Conservation (phyloP, 2,888 invertebrate genomes). For the Ptychoptera albimana region DNA sequence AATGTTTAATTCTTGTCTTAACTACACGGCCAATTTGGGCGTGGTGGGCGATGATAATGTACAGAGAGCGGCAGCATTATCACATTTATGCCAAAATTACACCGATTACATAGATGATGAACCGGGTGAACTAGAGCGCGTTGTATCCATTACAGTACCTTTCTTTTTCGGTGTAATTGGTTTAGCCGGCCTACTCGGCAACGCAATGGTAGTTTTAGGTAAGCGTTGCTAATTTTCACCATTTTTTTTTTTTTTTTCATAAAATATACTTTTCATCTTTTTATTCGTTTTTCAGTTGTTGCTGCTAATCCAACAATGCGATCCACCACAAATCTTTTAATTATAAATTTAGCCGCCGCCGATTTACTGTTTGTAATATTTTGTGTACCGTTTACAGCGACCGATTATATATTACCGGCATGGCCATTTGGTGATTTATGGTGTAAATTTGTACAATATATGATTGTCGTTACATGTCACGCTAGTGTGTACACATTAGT, state of each 20-base stretch:
- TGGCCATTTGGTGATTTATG: constrained; percentile 86
- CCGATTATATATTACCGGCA: constrained; percentile 69
- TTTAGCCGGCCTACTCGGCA: constrained; percentile 76
- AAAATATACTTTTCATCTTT: not conserved
- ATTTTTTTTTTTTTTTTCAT: not conserved
- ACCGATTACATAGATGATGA: constrained; percentile 26
- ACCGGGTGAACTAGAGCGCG: constrained; percentile 40
- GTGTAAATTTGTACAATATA: constrained; percentile 70
- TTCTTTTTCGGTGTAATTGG: constrained; percentile 75
- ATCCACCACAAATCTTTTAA: constrained; percentile 81
- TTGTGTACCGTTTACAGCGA: constrained; percentile 88
- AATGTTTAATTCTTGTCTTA: no score
- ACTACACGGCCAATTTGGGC: no score
- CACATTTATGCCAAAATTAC: no score
- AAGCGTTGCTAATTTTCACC: constrained; percentile 13
- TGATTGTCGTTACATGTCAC: constrained; percentile 83
- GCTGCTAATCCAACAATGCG: constrained; percentile 82
- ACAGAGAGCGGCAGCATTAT: no score
- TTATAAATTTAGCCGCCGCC: constrained; percentile 78
- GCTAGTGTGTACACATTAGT: constrained; percentile 88
- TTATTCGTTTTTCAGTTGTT: constrained; percentile 39
- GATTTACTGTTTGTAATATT: constrained; percentile 83
- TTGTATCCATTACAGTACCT: constrained; percentile 58
- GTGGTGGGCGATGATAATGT: no score
- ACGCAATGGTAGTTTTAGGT: constrained; percentile 66